These are phyloP conservation scores for Trichonephila clavipes DNA, from an alignment of 1,140 invertebrate genomes.

Conservation along the genomic window DNA sequence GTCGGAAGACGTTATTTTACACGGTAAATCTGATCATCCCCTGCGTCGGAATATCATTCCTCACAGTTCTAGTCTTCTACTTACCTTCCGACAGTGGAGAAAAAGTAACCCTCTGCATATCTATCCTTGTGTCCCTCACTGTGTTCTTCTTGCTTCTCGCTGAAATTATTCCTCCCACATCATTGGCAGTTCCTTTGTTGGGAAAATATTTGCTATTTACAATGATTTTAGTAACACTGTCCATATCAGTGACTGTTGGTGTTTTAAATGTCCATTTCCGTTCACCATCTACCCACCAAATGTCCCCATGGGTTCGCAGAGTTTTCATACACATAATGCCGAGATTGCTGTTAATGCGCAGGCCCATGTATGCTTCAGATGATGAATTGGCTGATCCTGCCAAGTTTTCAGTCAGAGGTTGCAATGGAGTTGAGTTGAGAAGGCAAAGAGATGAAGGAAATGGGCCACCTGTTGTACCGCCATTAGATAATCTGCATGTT, in stretches of 20 bases:
- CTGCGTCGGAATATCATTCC: conserved; percentile 98
- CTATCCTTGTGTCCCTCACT: conserved; percentile 99
- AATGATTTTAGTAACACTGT: conserved; percentile 97
- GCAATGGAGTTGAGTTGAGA: conserved; percentile 67
- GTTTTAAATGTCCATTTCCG: conserved; percentile 98
- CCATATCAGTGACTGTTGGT: conserved; percentile 95
- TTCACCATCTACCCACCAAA: conserved; percentile 90
- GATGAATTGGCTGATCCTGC: conserved; percentile 81
- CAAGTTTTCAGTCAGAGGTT: conserved; percentile 51
- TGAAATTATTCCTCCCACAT: conserved; percentile 99
- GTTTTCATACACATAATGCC: conserved; percentile 96
- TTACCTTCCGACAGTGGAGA: conserved; percentile 98
- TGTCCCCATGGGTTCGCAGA: conserved; percentile 96
- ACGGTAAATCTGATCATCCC: conserved; percentile 98
- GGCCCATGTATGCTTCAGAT: conserved; percentile 86
- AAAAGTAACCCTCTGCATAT: conserved; percentile 98
- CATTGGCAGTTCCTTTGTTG: conserved; percentile 96
- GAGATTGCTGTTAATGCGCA: conserved; percentile 89
- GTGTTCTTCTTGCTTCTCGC: conserved; percentile 99
- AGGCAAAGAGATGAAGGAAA: conserved; percentile 56
- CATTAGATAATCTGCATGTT: conserved; percentile 64
- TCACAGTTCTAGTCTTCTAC: conserved; percentile 99
- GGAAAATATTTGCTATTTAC: conserved; percentile 99
- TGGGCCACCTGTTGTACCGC: conserved; percentile 32
- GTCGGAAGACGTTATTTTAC: conserved; percentile 97